Evolutionary conservation across 2,888 invertebrate genomes (phyloP), one percentile per base, ranked within the genome.

Genomic region (Caenorhabditis sp.): DNA sequence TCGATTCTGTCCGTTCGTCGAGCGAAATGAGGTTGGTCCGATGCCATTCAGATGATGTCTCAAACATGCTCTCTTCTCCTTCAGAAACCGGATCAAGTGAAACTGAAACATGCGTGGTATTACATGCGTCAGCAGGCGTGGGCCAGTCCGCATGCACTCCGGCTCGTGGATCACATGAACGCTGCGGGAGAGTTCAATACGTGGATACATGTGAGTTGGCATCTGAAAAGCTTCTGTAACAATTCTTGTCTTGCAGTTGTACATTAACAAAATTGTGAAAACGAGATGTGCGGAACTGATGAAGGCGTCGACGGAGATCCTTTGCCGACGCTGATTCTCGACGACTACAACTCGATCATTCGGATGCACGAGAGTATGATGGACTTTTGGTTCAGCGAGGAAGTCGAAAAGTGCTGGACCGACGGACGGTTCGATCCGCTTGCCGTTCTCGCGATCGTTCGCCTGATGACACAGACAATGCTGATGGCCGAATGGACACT

Each of bases 141-240:
- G 78, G 58, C 78, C 1, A 78, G 73, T 45, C 78, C 78, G 1
- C 74, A 78, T 30, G 59, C 62, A 27, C 55, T 78, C 13, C 26
- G 70, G 15, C 17, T 78, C 11, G 24, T 78, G 26, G 65, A 74
- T 35, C 78, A 74, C 26, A 45, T 59, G n/a, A 78, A 78, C 27
- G 32, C 8, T 6, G 70, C 73, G 3, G 59, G 70, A 5, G 65
- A 73, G 4, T 68, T 63, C 35, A 53, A 58, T 17, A 7, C n/a
- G 1, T 78, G 74, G 73, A 26, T 35, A 24, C 48, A 58, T 56
- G 65, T 75, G 45, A 41, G 53, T 45, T 24, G n/a, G 5, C 26
- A n/a, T 24, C 8, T 26, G 15, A 8, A 46, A 17, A 8, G 11
- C 2, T 43, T 20, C 41, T 2, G 11, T 26, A 9, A 27, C 7